Evolutionary conservation across 2,888 invertebrate genomes (phyloP).

Genomic region (Plagodis dolabraria): DNA sequence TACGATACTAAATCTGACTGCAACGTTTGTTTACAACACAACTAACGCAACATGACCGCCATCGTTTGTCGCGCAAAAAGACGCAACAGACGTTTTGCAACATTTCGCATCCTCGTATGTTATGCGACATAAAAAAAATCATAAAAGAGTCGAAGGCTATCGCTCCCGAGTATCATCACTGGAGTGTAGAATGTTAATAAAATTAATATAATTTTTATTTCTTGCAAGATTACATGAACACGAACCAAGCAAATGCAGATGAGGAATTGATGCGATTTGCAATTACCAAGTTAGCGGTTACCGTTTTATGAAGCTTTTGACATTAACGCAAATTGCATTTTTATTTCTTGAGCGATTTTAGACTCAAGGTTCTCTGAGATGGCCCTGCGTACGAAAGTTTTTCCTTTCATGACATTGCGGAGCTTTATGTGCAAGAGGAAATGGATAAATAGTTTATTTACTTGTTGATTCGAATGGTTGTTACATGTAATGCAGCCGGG

Average conservation of each 20-base stretch:
- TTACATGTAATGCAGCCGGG: conserved; percentile 42
- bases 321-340: conserved; percentile 22
- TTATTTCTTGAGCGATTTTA: conserved; percentile 23
- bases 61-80: conserved; percentile 28
- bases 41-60: conserved; percentile 16
- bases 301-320: conserved; percentile 16
- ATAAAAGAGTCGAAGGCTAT: conserved; percentile 57
- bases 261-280: conserved; percentile 24
- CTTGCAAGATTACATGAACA: conserved; percentile 4
- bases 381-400: conserved; percentile 12
- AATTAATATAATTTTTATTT: conserved; percentile 2
- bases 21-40: conserved; percentile 12
- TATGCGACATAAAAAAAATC: conserved; percentile 48
- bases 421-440: conserved; percentile 11
- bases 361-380: conserved; percentile 33
- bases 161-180: conserved; percentile 45
- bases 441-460: conserved; percentile 16
- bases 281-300: conserved; percentile 23
- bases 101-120: conserved; percentile 44
- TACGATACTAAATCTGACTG: conserved; percentile 1
- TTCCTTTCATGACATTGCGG: conserved; percentile 3
- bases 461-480: conserved; percentile 17
- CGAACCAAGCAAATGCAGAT: conserved; percentile 19
- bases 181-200: conserved; percentile 20
- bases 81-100: conserved; percentile 36